Evolutionary conservation across 1,140 invertebrate species (phyloP), one percentile per base, ranked within the genome.

Genomic region (Steinernema khuongi): DNA sequence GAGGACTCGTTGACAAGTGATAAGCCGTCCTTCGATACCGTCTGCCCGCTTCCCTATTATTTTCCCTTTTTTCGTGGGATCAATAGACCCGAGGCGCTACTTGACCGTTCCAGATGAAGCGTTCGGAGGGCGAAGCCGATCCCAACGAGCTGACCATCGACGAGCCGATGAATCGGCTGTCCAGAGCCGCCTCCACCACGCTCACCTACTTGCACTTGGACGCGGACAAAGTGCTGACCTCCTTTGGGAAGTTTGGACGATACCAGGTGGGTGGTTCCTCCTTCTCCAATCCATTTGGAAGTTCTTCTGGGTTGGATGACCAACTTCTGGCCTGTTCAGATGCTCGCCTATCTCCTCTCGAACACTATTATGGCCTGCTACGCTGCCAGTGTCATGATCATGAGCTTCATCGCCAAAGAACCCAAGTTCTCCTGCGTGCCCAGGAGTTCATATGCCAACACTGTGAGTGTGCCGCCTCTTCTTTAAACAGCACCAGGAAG

Each of bases 351-450:
- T 66, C 26, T 77, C 0, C 32, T 77, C 26, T 41, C 73, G 7
- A 77, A 76, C 17, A 67, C 60, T 2, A 69, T 75, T 19, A 32
- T 68, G 30, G 31, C 74, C 22, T 31, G 73, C 1, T 71, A 70
- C 36, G 75, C 75, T 1, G 33, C 72, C 31, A 68, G 68, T 19
- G 74, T 77, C 73, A 77, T 77, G 75, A 71, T 77, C 4, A 77
- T 77, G 75, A 68, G 72, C 1, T 77, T 77, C 32, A 77, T 77
- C 26, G 74, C 73, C 18, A 70, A 74, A 66, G 26, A 60, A 18
- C 29, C 60, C 1, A n/a, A 60, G 2, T 77, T 75, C 67, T 66
- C 31, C 19, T 77, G 75, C 69, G 67, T 70, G 33, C 31, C 68
- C 2, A 73, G 66, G 32, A 26, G 1, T 67, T 2, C 36, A 0